Evolutionary conservation across 2,113 vertebrate genomes (phyloP).

Genomic region (Nipponia nippon): DNA sequence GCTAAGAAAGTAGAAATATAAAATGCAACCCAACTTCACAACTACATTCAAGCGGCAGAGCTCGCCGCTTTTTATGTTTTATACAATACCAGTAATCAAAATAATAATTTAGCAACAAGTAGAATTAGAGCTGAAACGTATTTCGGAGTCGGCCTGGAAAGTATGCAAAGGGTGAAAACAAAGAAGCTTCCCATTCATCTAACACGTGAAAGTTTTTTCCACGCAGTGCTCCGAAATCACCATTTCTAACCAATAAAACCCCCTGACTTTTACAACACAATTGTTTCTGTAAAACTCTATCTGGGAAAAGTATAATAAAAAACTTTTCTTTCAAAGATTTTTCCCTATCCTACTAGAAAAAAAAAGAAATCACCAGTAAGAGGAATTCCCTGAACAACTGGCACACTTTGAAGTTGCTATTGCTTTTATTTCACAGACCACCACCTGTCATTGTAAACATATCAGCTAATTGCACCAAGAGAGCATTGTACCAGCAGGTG

Average conservation of each 20-base stretch:
- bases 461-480: constrained; percentile 19
- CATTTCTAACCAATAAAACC: background rate
- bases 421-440: constrained; percentile 45
- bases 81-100: background rate
- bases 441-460: constrained; percentile 26
- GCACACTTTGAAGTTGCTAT: constrained; percentile 9
- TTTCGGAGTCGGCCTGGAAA: background rate
- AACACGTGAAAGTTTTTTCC: background rate
- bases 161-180: background rate
- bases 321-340: background rate
- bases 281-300: background rate
- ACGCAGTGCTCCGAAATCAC: background rate
- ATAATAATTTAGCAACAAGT: background rate
- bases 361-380: background rate
- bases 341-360: background rate
- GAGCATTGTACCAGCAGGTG: constrained; percentile 4
- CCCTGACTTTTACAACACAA: background rate
- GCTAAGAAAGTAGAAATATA: background rate
- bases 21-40: background rate
- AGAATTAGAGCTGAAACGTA: background rate
- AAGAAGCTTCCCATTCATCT: background rate
- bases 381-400: constrained; percentile 19
- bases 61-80: background rate
- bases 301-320: background rate
- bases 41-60: background rate